Evolutionary conservation across 1,140 invertebrate species (phyloP).

Genomic region (Ephestia elutella): DNA sequence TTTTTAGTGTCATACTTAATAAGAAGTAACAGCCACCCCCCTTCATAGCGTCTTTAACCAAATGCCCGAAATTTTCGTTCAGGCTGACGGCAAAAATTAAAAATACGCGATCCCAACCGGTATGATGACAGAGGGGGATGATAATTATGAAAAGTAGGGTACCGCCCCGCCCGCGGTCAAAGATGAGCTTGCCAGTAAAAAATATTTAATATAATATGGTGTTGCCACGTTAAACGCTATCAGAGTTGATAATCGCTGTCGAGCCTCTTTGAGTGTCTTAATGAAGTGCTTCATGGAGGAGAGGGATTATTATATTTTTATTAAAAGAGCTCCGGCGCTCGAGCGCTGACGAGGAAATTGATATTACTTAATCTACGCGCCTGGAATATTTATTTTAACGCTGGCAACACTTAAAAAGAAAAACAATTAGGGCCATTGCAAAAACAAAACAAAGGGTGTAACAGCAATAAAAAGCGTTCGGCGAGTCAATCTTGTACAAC

Average conservation of each 20-base stretch:
- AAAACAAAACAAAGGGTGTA: slow-evolving; percentile 53
- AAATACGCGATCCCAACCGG: slow-evolving; percentile 41
- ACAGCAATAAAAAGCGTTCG: slow-evolving; percentile 57
- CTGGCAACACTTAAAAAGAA: slow-evolving; percentile 42
- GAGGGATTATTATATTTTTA: slow-evolving; percentile 62
- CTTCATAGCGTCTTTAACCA: slow-evolving; percentile 31
- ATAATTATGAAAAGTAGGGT: slow-evolving; percentile 50
- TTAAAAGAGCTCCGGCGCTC: slow-evolving; percentile 39
- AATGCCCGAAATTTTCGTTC: slow-evolving; percentile 19
- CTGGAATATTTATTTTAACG: slow-evolving; percentile 26
- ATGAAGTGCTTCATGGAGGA: slow-evolving; percentile 51
- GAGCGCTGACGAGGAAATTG: slow-evolving; percentile 35
- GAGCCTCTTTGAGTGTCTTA: slow-evolving; percentile 56
- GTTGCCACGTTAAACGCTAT: slow-evolving; percentile 54
- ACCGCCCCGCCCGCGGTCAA: slow-evolving; percentile 31
- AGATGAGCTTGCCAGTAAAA: slow-evolving; percentile 34
- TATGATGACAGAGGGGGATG: slow-evolving; percentile 38
- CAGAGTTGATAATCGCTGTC: slow-evolving; percentile 54
- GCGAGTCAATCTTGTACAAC: slow-evolving; percentile 54
- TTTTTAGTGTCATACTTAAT: slow-evolving; percentile 36
- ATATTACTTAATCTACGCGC: slow-evolving; percentile 24
- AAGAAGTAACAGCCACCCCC: slow-evolving; percentile 34
- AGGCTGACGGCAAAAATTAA: slow-evolving; percentile 32
- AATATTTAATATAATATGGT: slow-evolving; percentile 54
- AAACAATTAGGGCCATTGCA: slow-evolving; percentile 57